Conservation (phyloP, 2,113 vertebrate genomes). For the Crotalus tigris region DNA sequence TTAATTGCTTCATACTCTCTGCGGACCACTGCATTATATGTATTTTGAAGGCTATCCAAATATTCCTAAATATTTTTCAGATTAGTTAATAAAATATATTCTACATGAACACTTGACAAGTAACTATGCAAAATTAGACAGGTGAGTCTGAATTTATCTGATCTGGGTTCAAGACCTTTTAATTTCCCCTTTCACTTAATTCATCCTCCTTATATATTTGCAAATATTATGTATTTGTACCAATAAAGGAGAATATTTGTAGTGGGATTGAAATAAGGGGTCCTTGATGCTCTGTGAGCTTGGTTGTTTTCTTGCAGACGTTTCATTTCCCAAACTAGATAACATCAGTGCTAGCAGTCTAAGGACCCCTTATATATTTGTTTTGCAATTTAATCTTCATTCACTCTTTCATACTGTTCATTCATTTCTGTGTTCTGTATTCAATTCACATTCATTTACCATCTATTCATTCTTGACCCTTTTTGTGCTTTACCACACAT, state of each 20-base stretch:
- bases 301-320: background rate
- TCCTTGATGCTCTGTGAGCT: no score
- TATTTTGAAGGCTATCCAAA: constrained; percentile 10
- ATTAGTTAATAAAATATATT: background rate
- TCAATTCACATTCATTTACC: background rate
- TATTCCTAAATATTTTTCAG: background rate
- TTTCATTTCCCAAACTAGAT: background rate
- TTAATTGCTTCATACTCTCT: constrained; percentile 1
- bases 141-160: background rate
- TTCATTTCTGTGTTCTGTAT: background rate
- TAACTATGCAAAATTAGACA: background rate
- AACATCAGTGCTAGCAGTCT: background rate
- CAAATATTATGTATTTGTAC: no score
- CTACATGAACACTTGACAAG: background rate
- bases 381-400: background rate
- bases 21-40: constrained; percentile 9
- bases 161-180: background rate
- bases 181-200: background rate
- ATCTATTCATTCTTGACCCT: background rate
- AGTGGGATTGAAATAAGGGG: no score
- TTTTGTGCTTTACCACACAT: background rate
- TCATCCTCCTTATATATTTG: background rate
- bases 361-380: background rate
- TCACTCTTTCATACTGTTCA: background rate
- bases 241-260: no score